A percentile compares a stretch with the other conserved stretches of the same genome.
phyloP scores from a whole-genome alignment of 2,113 vertebrate genomes.

The Hucho hucho region DNA sequence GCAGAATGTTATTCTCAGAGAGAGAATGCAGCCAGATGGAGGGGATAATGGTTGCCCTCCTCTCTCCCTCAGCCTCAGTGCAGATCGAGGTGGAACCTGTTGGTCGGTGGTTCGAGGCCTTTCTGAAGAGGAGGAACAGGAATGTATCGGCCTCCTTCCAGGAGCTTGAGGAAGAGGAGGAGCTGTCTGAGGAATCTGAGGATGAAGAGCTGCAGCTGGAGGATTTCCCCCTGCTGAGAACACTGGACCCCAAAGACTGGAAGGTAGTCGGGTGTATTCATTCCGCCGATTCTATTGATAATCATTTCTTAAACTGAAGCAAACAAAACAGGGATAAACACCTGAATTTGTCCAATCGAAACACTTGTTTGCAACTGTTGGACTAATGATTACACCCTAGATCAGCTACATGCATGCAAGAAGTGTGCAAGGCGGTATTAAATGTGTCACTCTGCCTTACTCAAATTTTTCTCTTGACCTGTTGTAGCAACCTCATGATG shows the following conservation, averaged over 20 bases:
- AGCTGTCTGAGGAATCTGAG: conserved; percentile 89
- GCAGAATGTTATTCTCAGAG: no score
- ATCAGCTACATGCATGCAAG: no score
- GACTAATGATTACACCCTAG: no score
- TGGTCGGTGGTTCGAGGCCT: conserved; percentile 98
- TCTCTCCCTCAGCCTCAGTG: conserved; percentile 77
- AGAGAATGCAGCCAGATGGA: neutral
- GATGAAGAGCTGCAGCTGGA: conserved; percentile 94
- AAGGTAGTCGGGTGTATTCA: conserved; percentile 75
- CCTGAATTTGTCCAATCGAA: no score
- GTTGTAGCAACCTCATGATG: no score
- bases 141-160: conserved; percentile 94
- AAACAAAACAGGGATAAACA: no score
- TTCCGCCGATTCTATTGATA: no score
- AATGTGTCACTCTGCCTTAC: no score
- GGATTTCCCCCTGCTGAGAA: conserved; percentile 92
- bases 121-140: conserved; percentile 89
- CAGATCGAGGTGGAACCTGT: conserved; percentile 93
- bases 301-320: no score
- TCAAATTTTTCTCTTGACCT: no score
- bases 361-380: no score
- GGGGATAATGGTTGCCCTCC: neutral
- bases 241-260: conserved; percentile 98
- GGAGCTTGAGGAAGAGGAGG: conserved; percentile 95
- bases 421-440: no score